Evolutionary conservation across 2,888 invertebrate species (phyloP).

Genomic region (Tenthredo notha): DNA sequence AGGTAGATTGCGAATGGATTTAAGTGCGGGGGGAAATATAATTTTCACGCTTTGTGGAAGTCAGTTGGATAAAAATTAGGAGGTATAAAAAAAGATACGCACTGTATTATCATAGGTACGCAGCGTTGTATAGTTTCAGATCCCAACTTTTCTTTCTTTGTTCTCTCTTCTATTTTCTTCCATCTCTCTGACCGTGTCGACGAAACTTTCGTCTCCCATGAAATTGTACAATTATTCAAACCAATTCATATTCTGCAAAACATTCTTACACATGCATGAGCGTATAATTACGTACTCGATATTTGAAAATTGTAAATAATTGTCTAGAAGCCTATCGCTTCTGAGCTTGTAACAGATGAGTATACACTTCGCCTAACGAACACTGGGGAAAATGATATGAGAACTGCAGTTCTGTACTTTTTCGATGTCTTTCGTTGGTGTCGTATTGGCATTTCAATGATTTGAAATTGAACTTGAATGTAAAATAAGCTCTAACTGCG

Average conservation of each 20-base stretch:
- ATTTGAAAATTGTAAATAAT: neutral
- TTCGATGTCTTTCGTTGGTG: neutral
- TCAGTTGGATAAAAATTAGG: too few relatives aligned
- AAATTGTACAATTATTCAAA: neutral
- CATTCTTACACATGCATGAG: neutral
- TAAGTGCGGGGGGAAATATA: too few relatives aligned
- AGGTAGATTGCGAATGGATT: too few relatives aligned
- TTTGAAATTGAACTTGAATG: neutral
- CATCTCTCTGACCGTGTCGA: too few relatives aligned
- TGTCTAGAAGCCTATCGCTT: neutral
- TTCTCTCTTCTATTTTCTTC: too few relatives aligned
- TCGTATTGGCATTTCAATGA: neutral
- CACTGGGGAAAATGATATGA: neutral
- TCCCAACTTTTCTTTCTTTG: too few relatives aligned
- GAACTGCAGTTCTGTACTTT: neutral
- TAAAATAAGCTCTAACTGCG: neutral
- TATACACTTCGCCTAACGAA: neutral
- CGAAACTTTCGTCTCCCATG: neutral
- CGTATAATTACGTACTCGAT: neutral
- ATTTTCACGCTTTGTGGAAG: too few relatives aligned
- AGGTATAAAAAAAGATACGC: too few relatives aligned
- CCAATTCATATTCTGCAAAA: neutral
- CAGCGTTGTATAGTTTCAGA: too few relatives aligned
- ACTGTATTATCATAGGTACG: too few relatives aligned
- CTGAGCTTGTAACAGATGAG: too few relatives aligned